Percentiles rank a stretch among this genome's conserved stretches.
These are phyloP conservation scores for Meloe dianella DNA, from an alignment of 2,888 invertebrate species.

Conservation along the genomic window DNA sequence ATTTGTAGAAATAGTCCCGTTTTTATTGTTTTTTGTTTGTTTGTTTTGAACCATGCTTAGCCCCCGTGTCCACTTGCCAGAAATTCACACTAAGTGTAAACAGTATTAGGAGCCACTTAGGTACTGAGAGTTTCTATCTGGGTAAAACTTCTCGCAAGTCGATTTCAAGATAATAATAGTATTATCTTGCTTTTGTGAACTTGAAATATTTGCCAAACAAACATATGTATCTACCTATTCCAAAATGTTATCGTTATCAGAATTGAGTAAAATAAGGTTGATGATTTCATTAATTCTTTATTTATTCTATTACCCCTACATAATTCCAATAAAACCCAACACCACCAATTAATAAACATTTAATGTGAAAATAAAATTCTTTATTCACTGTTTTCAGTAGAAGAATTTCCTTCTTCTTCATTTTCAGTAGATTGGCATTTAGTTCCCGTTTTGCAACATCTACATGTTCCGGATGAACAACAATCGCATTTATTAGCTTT, in stretches of 20 bases:
- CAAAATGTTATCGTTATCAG: not conserved
- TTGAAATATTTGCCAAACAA: conserved; percentile 4
- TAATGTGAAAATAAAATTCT: not conserved
- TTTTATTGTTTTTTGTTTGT: no score
- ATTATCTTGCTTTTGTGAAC: no score
- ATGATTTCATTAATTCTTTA: not conserved
- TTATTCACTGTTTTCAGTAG: conserved; percentile 14
- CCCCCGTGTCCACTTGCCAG: no score
- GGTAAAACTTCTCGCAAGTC: no score
- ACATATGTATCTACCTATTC: not conserved
- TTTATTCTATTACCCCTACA: not conserved
- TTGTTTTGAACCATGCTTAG: no score
- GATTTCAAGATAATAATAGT: no score
- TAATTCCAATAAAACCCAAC: not conserved
- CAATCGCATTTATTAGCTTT: conserved; percentile 13
- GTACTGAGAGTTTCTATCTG: no score
- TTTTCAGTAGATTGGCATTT: conserved; percentile 18
- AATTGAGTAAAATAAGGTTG: not conserved
- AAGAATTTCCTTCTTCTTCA: not conserved
- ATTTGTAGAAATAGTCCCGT: no score
- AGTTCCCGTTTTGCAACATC: conserved; percentile 25
- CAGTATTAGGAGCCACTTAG: no score
- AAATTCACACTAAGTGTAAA: no score
- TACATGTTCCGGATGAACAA: conserved; percentile 22
- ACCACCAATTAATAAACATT: conserved; percentile 3